phyloP scores from a whole-genome alignment of 2,113 vertebrate genomes.

The Gadus macrocephalus region DNA sequence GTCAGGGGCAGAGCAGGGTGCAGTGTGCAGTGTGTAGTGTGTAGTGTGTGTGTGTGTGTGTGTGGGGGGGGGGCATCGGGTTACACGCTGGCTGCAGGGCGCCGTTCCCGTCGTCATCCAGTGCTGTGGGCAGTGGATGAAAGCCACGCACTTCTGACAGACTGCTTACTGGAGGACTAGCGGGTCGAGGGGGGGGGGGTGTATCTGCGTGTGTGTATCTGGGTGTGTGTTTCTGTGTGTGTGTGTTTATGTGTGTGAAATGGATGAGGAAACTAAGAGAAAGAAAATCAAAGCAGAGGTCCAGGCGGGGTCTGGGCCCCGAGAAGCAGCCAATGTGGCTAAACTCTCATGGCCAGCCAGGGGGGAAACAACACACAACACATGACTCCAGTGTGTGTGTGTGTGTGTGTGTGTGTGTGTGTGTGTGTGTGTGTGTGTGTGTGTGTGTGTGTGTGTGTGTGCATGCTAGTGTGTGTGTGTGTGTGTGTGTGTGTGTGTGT shows the following conservation, averaged over 20 bases:
- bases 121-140: slow-evolving; percentile 59
- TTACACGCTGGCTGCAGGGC: slow-evolving; percentile 62
- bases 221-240: slow-evolving; percentile 3
- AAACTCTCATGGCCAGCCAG: no score
- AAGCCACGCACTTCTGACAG: slow-evolving; percentile 41
- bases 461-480: no score
- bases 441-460: no score
- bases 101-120: slow-evolving; percentile 51
- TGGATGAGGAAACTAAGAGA: background rate
- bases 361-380: no score
- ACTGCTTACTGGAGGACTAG: slow-evolving; percentile 15
- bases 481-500: no score
- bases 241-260: background rate
- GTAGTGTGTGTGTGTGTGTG: slow-evolving; percentile 55
- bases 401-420: no score
- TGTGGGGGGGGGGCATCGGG: slow-evolving; percentile 47
- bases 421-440: no score
- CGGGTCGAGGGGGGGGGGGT: slow-evolving; percentile 1
- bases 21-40: slow-evolving; percentile 39
- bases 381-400: no score
- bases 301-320: background rate
- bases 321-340: no score
- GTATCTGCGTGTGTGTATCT: background rate
- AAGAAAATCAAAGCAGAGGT: slow-evolving; percentile 2
- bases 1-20: slow-evolving; percentile 27